Evolutionary conservation across 2,888 invertebrate genomes (phyloP).

Genomic region (Apamea anceps): DNA sequence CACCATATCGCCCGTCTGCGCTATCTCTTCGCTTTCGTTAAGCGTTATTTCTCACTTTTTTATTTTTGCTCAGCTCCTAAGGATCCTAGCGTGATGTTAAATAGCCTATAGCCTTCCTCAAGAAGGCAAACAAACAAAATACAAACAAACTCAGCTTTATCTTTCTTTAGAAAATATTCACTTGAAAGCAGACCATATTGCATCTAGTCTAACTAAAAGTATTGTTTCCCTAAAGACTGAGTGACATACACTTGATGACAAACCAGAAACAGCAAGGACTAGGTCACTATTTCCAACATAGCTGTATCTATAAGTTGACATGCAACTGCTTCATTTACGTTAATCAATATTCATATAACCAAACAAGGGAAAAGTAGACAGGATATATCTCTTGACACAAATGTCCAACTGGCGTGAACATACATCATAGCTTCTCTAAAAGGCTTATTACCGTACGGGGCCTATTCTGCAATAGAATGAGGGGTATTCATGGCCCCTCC

Average conservation of each 20-base stretch:
- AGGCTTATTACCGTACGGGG: constrained; percentile 52
- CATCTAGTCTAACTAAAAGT: neutral
- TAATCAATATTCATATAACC: constrained; percentile 39
- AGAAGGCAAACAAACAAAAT: neutral
- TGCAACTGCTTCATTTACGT: constrained; percentile 16
- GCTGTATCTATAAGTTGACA: constrained; percentile 4
- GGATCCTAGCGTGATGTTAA: no score
- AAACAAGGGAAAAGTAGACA: constrained; percentile 15
- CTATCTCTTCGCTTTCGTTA: no score
- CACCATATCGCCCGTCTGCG: no score
- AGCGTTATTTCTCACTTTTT: no score
- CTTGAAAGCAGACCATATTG: neutral
- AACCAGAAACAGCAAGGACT: neutral
- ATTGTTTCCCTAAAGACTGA: neutral
- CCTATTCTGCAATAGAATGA: constrained; percentile 51
- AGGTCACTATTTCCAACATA: constrained; percentile 1
- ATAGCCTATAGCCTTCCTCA: no score
- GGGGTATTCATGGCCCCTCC: constrained; percentile 28
- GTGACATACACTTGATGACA: neutral
- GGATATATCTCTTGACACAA: constrained; percentile 23
- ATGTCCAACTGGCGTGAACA: constrained; percentile 27
- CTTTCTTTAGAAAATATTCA: neutral
- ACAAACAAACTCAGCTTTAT: neutral
- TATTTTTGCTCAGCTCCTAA: no score
- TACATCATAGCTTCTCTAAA: constrained; percentile 40